Base-by-base conservation (phyloP, 2,797 vertebrate species). In the Pseudopleuronectes americanus region DNA sequence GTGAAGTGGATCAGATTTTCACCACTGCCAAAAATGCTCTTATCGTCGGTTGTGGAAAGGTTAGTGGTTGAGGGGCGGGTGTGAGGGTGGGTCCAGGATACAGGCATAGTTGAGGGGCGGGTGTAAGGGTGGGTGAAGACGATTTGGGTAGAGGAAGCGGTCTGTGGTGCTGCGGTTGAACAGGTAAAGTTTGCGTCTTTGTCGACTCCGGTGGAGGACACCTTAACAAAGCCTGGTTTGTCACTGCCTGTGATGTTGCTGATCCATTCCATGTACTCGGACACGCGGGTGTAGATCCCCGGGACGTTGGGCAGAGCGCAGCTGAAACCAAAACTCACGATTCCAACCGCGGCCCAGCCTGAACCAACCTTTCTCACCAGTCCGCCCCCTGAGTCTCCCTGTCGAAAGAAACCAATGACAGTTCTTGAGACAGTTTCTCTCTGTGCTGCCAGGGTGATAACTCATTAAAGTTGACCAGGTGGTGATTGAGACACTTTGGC, bases 191-290 rank as follows among this genome's bases (percentile, higher is more conserved):
- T 0, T 0, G 1, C 0, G 21, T 86, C 81, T 0, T 0, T 9
- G 63, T 89, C 58, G 0, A 0, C 0, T 2, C 63, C 77, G 0
- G 0, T 0, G 1, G 89, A 90, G 0, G 0, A 33, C 67, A 52
- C 85, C 2, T 4, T n/a, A 1, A 89, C 22, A 12, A 92, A 92
- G 9, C 74, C 73, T 4, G 80, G 53, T 17, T 5, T 1, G 49
- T 54, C 61, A 10, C 0, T 12, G 55, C 45, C 54, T 2, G 68
- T 77, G 19, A 45, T 6, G 0, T 0, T 0, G 1, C 0, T 60
- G 83, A 94, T 92, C 89, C 88, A 94, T 0, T 2, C 10, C n/a
- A 90, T 48, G 73, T 84, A 92, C 13, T 12, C 0, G 33, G 92
- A 90, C 54, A 93, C 84, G 6, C 77, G 74, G 7, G 81, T 1